Base-by-base conservation (phyloP, 2,113 vertebrate species). In the Gobius niger region DNA sequence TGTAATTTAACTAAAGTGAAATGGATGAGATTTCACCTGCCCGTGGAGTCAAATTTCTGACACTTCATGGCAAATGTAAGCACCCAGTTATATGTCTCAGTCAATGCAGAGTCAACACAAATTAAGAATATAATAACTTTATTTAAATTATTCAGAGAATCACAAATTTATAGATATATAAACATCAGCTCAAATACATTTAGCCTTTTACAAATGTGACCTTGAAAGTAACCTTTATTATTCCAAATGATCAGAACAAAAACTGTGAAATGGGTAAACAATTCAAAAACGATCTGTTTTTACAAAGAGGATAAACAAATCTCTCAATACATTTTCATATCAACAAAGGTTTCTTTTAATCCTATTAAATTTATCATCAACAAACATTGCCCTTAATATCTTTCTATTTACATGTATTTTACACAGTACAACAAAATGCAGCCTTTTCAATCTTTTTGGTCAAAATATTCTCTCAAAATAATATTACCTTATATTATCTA, bases 321-420 rank as follows among this genome's bases (percentile, higher is more conserved):
- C 34, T 50, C 11, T 42, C 56, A 42, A 44, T 60, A 44, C 14
- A 57, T 41, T 57, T 57, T 41, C 40, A 57, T 57, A 34, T 12
- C 6, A 40, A 59, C 7, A 42, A 14, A 6, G 7, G 10, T 46
- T 9, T 6, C 15, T 11, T 49, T 49, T 49, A 41, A 42, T 42
- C 14, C 41, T 14, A 7, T 44, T 60, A n/a, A 42, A 60, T 15
- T 42, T 42, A 42, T 60, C 7, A 42, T 42, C 40, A 14, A 42
- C 57, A 60, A 60, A 42, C 41, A 60, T 9, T 57, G 6, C 9
- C 19, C 53, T 56, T 7, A 46, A 8, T 54, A 18, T 8, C 9
- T 10, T 12, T 63, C 53, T 88, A 85, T 86, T 18, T 82, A 83
- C 84, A 89, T 63, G 63, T 80, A 74, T 77, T 73, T 84, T 84